Evolutionary conservation across 2,888 invertebrate genomes (phyloP).

Genomic region (Yponomeuta cagnagella): DNA sequence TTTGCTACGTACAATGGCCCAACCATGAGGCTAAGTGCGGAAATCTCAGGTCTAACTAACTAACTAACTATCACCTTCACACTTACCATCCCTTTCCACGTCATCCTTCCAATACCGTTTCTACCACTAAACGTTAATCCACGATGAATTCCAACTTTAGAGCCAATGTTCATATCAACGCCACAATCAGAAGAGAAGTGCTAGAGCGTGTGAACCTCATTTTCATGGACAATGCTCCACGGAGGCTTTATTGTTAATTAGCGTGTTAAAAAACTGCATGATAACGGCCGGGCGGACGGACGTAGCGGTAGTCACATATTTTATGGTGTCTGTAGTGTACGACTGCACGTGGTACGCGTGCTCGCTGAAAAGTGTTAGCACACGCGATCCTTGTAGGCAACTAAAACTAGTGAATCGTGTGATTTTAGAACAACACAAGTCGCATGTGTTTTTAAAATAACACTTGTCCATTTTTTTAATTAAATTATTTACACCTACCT

Average conservation of each 20-base stretch:
- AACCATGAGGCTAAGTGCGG: no score
- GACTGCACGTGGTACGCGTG: constrained; percentile 24
- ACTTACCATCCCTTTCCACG: no score
- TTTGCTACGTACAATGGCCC: no score
- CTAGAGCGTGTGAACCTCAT: neutral
- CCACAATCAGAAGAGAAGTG: neutral
- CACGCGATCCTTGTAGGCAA: constrained; percentile 32
- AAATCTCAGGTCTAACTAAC: no score
- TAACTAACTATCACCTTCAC: no score
- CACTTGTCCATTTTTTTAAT: no score
- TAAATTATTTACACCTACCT: no score
- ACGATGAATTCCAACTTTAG: no score
- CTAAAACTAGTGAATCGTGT: neutral
- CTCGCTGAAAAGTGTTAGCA: constrained; percentile 43
- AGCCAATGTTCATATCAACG: neutral
- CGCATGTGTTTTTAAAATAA: no score
- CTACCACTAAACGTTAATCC: no score
- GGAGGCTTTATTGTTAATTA: constrained; percentile 33
- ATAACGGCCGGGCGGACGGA: constrained; percentile 21
- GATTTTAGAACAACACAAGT: no score
- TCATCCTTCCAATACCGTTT: no score
- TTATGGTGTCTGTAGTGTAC: constrained; percentile 25
- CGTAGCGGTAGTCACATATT: constrained; percentile 52
- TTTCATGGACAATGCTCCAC: constrained; percentile 9
- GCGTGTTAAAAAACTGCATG: constrained; percentile 27